Conservation (phyloP, 2,797 vertebrate species). For the Aotus griseimembra region DNA sequence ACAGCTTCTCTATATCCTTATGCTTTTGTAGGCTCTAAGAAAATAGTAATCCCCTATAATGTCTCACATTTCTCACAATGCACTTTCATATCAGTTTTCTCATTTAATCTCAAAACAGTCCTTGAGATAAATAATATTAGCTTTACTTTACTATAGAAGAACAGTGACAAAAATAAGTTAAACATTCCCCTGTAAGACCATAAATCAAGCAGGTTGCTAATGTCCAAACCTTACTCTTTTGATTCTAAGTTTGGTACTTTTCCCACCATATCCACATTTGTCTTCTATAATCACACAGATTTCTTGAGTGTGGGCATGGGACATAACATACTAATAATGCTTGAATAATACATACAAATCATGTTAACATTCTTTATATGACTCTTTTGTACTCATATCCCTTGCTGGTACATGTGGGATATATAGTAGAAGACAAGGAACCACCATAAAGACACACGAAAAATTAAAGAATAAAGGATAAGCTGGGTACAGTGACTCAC, state of each 20-base stretch:
- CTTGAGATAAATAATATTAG: background rate
- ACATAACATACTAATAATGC: background rate
- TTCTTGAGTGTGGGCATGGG: background rate
- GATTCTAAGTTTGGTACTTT: background rate
- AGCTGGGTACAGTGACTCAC: background rate
- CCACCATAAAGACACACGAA: background rate
- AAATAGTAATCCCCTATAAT: background rate
- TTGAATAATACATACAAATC: background rate
- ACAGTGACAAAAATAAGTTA: background rate
- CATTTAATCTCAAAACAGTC: background rate
- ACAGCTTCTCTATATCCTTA: background rate
- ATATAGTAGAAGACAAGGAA: background rate
- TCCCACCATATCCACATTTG: background rate
- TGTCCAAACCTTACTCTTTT: background rate
- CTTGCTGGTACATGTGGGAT: background rate
- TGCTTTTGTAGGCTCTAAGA: background rate
- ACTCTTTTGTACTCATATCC: background rate
- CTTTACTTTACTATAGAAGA: background rate
- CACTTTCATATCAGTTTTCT: background rate
- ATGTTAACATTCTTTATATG: background rate
- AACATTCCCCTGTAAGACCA: background rate
- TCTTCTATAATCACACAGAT: background rate
- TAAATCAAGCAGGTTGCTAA: background rate
- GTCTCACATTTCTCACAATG: background rate
- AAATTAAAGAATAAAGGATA: background rate